Base-by-base conservation (phyloP, 2,797 vertebrate species). In the Sebastes miniatus region DNA sequence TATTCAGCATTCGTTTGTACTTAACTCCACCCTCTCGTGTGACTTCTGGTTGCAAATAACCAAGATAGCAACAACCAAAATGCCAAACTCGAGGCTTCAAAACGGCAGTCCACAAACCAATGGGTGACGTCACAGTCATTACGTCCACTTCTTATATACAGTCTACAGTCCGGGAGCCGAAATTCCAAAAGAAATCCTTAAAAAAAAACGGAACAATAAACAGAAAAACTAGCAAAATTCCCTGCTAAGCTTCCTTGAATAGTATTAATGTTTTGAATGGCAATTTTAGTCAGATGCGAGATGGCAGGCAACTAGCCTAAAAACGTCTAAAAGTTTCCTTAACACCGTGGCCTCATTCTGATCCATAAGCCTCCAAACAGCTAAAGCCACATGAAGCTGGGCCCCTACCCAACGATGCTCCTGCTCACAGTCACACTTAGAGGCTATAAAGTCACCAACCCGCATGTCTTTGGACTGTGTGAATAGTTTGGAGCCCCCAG, bases 41-140 rank as follows among this genome's bases (percentile, higher is more conserved):
- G 16, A 47, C 6, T 18, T 47, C 43, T 47, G 1, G 43, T 2
- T 18, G 16, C 43, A 47, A 47, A 47, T 8, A 47, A 47, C 16
- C 16, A 47, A 47, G 16, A 47, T 18, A 3, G 43, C 43, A 8
- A 47, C 43, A 8, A 18, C 16, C 43, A 1, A 47, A 47, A 18
- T 47, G 43, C 1, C 1, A 1, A 47, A 47, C 16, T 47, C 7
- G 0, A 47, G 43, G 43, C 7, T 47, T 18, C 43, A 47, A 47
- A 47, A 47, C 16, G 16, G 16, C 16, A 8, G 43, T 18, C 43
- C 43, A 47, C 43, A 47, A 47, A 47, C 43, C 43, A 47, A 47
- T 47, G 43, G 43, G 43, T 47, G 43, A 47, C 6, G 16, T 0
- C 3, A 0, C 43, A 0, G 0, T 47, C 7, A 47, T 7, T 16